Conservation (phyloP, 2,888 invertebrate genomes). For the Bellardia pandia region DNA sequence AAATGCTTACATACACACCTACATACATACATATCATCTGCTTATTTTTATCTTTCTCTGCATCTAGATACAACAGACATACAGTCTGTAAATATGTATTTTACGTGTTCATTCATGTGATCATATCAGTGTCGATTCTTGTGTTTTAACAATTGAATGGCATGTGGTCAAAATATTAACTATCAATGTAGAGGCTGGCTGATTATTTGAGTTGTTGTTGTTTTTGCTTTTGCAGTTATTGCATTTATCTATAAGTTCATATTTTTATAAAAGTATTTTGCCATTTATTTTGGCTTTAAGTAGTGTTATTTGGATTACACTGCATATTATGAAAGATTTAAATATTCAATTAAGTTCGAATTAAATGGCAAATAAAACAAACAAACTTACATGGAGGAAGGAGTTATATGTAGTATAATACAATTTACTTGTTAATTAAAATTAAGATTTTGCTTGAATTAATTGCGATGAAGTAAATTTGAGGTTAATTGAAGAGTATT, state of each 20-base stretch:
- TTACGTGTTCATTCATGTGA: conserved; percentile 55
- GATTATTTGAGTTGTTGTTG: conserved; percentile 1
- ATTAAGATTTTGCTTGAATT: conserved; percentile 36
- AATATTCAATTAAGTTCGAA: conserved; percentile 42
- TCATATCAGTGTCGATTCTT: conserved; percentile 59
- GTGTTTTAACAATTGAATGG: conserved; percentile 52
- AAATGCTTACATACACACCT: neutral
- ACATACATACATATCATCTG: neutral
- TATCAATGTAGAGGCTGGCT: neutral
- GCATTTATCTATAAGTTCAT: conserved; percentile 4
- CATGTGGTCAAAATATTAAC: conserved; percentile 39
- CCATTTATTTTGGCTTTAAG: conserved; percentile 38
- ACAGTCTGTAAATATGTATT: conserved; percentile 2
- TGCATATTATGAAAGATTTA: conserved; percentile 46
- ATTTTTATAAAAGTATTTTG: conserved; percentile 31
- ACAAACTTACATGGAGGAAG: neutral
- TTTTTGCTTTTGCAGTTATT: neutral
- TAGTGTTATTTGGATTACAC: conserved; percentile 44
- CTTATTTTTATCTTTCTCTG: conserved; percentile 8
- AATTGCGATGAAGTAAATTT: neutral
- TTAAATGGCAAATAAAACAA: conserved; percentile 14
- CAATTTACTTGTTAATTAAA: conserved; percentile 19
- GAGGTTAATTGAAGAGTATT: neutral
- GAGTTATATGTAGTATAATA: neutral
- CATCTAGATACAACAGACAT: neutral